Conservation (phyloP, 2,888 invertebrate genomes). For the Dilophus febrilis region DNA sequence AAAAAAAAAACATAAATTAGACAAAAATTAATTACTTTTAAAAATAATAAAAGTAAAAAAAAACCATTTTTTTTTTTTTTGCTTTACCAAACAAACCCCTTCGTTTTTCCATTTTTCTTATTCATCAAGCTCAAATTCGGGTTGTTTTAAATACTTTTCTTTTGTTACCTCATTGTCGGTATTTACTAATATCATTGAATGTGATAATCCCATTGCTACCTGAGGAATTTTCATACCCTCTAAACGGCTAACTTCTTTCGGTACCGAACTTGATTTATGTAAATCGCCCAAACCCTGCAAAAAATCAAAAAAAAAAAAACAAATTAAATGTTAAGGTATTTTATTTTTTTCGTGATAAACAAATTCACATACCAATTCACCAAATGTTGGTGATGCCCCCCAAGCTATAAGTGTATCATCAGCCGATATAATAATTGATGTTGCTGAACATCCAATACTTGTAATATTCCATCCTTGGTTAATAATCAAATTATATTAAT, state of each 20-base stretch:
- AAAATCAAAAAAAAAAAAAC: too few relatives aligned
- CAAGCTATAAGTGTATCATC: constrained; percentile 82
- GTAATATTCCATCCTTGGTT: constrained; percentile 73
- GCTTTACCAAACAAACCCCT: too few relatives aligned
- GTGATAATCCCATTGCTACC: constrained; percentile 72
- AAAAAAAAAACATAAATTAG: too few relatives aligned
- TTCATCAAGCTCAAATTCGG: constrained; percentile 32
- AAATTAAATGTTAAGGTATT: too few relatives aligned
- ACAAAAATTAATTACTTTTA: too few relatives aligned
- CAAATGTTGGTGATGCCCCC: constrained; percentile 89
- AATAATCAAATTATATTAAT: too few relatives aligned
- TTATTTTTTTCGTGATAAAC: too few relatives aligned
- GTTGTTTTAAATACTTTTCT: constrained; percentile 34
- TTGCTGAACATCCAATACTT: constrained; percentile 64
- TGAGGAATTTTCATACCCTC: constrained; percentile 59
- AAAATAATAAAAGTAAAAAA: too few relatives aligned
- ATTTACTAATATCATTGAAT: constrained; percentile 50
- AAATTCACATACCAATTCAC: constrained; percentile 60
- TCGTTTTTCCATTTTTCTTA: constrained; percentile 11
- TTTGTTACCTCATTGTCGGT: constrained; percentile 36
- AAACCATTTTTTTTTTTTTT: too few relatives aligned
- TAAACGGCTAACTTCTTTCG: constrained; percentile 68
- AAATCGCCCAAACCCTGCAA: constrained; percentile 71
- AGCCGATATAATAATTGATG: constrained; percentile 72
- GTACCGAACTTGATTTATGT: constrained; percentile 70